Base-by-base conservation (phyloP, 2,113 vertebrate species). In the Nicator chloris region DNA sequence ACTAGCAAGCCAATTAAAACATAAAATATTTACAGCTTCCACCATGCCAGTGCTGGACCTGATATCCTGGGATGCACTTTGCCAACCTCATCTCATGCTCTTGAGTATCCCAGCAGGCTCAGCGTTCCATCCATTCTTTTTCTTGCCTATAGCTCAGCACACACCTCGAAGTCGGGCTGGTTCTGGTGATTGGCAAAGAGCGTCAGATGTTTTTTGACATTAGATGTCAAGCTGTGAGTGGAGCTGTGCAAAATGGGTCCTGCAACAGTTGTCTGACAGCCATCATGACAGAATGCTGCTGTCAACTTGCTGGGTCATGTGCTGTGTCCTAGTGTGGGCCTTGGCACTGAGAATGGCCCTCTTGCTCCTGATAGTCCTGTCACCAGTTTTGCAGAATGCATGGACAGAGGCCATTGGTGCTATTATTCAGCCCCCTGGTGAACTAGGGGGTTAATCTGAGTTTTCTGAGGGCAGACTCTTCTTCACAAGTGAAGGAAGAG, bases 291-390 rank as follows among this genome's bases (percentile, higher is more conserved):
- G n/a, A 71, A 28, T 30, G 20, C n/a, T 71, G 16, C 50, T 91
- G 72, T 70, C 73, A 56, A 54, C 68, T 53, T 85, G 28, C 68
- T 78, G 80, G 24, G 56, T 9, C 0, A 0, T 9, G 27, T 21
- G 40, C 61, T 1, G 0, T 68, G 65, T 86, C 49, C 72, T 56
- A 84, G 28, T 1, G 0, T 11, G 37, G 53, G 37, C 15, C 61
- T 82, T 56, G 31, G 40, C 6, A 5, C 31, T 6, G 45, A 64
- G 53, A 72, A 87, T 20, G 1, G 1, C 45, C 40, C 66, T 24
- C 15, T 53, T 69, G 54, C 63, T 82, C 53, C 49, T 24, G 39
- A 40, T 53, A 51, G 65, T 71, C 44, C 44, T 49, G 44, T 64
- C 64, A 63, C 47, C 44, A 50, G 39, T 33, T 44, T 47, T 70